phyloP scores from a whole-genome alignment of 2,797 vertebrate species.

The Scarus forsteni region DNA sequence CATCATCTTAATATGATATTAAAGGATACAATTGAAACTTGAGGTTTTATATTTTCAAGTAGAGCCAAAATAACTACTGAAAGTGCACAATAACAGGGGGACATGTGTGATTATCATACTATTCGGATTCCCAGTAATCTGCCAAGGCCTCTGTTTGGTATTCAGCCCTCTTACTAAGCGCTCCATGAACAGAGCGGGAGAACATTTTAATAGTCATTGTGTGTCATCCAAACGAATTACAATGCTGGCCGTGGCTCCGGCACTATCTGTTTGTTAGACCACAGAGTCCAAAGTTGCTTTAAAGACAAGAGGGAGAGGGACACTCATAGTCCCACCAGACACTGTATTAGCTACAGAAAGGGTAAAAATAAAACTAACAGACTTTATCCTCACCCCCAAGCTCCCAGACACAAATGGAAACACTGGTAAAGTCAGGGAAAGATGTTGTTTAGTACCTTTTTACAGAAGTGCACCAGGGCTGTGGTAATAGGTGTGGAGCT shows the following conservation, averaged over 20 bases:
- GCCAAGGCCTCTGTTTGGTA: constrained; percentile 1
- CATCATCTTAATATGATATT: too few species aligned
- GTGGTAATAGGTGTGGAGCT: constrained; percentile 16
- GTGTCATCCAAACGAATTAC: constrained; percentile 29
- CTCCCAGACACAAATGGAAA: constrained; percentile 1
- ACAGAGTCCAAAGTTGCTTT: constrained; percentile 31
- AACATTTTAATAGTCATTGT: constrained; percentile 23
- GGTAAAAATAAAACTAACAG: constrained; percentile 1
- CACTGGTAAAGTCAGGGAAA: not conserved
- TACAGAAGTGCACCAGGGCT: too few species aligned
- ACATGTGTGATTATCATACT: not conserved
- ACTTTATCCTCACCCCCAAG: not conserved
- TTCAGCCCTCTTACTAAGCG: constrained; percentile 2
- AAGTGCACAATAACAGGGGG: too few species aligned
- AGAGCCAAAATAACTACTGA: too few species aligned
- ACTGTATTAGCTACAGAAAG: constrained; percentile 20
- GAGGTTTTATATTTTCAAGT: too few species aligned
- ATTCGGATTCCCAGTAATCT: not conserved
- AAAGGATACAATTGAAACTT: too few species aligned
- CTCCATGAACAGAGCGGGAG: constrained; percentile 1
- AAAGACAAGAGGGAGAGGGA: constrained; percentile 25
- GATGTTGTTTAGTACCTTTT: not conserved
- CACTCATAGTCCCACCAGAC: constrained; percentile 33
- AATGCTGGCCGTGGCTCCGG: constrained; percentile 20
- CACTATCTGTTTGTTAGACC: constrained; percentile 19